Base-by-base conservation (phyloP, 1,140 invertebrate species). In the Steinernema feltiae region DNA sequence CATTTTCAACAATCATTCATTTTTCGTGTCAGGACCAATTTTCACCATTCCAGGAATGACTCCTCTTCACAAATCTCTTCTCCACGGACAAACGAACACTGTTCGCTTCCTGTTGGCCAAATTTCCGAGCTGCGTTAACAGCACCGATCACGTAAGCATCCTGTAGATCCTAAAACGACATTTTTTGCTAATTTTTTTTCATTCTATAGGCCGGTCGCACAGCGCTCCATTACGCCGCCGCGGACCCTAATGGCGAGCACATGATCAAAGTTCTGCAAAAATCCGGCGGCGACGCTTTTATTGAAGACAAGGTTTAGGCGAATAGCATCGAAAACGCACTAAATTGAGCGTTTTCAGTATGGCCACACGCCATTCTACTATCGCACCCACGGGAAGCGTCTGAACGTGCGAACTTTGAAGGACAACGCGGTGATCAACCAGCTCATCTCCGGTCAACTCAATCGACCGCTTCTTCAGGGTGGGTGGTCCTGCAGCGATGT, bases 51-150 rank as follows among this genome's bases (percentile, higher is more conserved):
- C 18, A 83, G 82, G 82, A 21, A 81, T 86, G 94, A 95, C 94
- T 0, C 92, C 94, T 0, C 88, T 98, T 35, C 95, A 98, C 87
- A 94, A 95, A 72, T 94, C 94, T 17, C 92, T 92, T 0, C 89
- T 96, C 74, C 86, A 85, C 69, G 84, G 84, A 21, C 84, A 85
- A 74, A 85, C 84, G 18, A 86, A 86, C 72, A 85, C 84, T 30
- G 84, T 85, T 7, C 88, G 91, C 74, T 94, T 91, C 88, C 88
- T 94, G 0, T 88, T 92, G 1, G 88, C 90, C 30, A 91, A 91
- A 83, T 93, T 91, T 87, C 92, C 92, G 0, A 88, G 90, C 48
- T 90, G 91, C 0, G 89, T 92, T n/a, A 89, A 91, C 69, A 88
- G 92, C 76, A 91, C 90, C 80, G 93, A 94, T 85, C 91, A 91